Evolutionary conservation across 2,888 invertebrate species (phyloP).

Genomic region (Eupsilia transversa): DNA sequence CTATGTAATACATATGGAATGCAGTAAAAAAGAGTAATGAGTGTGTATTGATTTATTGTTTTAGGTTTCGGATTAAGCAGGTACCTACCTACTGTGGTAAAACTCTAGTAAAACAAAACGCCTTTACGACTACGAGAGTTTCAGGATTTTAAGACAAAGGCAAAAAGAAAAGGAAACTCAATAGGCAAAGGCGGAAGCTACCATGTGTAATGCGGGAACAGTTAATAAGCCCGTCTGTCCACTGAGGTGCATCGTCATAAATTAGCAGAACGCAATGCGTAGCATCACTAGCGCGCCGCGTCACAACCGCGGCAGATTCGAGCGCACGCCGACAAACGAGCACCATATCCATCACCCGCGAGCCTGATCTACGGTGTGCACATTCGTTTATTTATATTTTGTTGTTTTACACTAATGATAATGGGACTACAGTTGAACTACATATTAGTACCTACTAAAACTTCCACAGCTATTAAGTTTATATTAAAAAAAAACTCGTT

Average conservation of each 20-base stretch:
- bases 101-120: background rate
- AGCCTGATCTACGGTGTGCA: slow-evolving; percentile 39
- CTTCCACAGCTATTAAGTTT: background rate
- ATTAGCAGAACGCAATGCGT: slow-evolving; percentile 43
- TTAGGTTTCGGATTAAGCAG: background rate
- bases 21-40: no score
- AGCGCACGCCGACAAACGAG: slow-evolving; percentile 20
- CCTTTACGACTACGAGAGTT: no score
- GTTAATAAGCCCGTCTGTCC: slow-evolving; percentile 25
- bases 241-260: slow-evolving; percentile 31
- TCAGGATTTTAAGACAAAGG: background rate
- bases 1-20: no score
- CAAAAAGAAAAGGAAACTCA: background rate
- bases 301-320: slow-evolving; percentile 33
- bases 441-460: background rate
- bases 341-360: slow-evolving; percentile 40
- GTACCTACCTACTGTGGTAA: no score
- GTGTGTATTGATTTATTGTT: no score
- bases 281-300: slow-evolving; percentile 11
- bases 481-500: background rate
- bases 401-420: slow-evolving; percentile 36
- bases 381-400: slow-evolving; percentile 38
- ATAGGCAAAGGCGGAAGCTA: no score
- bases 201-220: background rate
- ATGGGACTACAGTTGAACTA: slow-evolving; percentile 1